phyloP scores from a whole-genome alignment of 2,113 vertebrate genomes.

The Mus musculus region GRCm39 chr13:73921001-73921500 shows the following conservation, averaged over 20 bases:
- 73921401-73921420: not conserved
- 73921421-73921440: not conserved
- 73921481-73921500: not conserved
- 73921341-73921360: not conserved
- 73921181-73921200: not conserved
- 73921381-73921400: not conserved
- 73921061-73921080: not conserved
- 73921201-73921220: not conserved
- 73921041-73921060: not conserved
- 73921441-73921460: not conserved
- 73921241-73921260: not conserved
- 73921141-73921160: not conserved
- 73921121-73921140: no score
- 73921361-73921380: fast-evolving
- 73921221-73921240: not conserved
- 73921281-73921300: not conserved
- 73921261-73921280: not conserved
- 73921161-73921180: not conserved
- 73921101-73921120: not conserved
- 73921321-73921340: not conserved
- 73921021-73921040: not conserved
- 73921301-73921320: not conserved
- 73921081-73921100: not conserved
- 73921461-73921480: not conserved
- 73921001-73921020: not conserved